phyloP scores from a whole-genome alignment of 2,888 invertebrate genomes.

The Flexamia atlantica region DNA sequence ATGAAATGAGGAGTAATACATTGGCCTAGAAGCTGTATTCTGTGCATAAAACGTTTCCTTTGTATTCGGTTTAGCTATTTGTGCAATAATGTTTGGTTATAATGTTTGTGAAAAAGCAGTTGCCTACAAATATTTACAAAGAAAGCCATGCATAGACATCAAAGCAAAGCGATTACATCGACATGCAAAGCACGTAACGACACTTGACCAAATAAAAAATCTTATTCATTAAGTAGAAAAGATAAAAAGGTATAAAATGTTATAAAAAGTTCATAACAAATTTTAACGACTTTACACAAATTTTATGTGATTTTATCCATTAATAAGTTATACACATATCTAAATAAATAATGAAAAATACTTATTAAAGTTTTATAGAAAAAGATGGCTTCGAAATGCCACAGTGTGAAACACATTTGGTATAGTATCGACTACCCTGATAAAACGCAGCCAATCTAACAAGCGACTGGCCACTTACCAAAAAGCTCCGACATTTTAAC shows the following conservation, averaged over 20 bases:
- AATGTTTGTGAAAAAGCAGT: neutral
- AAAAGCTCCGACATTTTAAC: neutral
- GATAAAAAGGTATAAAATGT: constrained; percentile 64
- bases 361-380: constrained; percentile 58
- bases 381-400: constrained; percentile 61
- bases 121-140: constrained; percentile 41
- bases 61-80: constrained; percentile 12
- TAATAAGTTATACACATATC: constrained; percentile 31
- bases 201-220: constrained; percentile 34
- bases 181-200: constrained; percentile 50
- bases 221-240: constrained; percentile 61
- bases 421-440: constrained; percentile 65
- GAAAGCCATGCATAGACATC: constrained; percentile 53
- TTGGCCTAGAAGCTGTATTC: constrained; percentile 53
- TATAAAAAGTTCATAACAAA: constrained; percentile 61
- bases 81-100: constrained; percentile 22
- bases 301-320: constrained; percentile 9
- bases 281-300: constrained; percentile 60
- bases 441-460: constrained; percentile 11
- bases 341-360: constrained; percentile 63
- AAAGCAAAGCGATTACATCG: constrained; percentile 41
- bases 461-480: constrained; percentile 31
- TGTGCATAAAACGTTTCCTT: constrained; percentile 10
- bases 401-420: constrained; percentile 62
- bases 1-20: neutral